phyloP scores from a whole-genome alignment of 2,113 vertebrate genomes.

The Serilophus lunatus region DNA sequence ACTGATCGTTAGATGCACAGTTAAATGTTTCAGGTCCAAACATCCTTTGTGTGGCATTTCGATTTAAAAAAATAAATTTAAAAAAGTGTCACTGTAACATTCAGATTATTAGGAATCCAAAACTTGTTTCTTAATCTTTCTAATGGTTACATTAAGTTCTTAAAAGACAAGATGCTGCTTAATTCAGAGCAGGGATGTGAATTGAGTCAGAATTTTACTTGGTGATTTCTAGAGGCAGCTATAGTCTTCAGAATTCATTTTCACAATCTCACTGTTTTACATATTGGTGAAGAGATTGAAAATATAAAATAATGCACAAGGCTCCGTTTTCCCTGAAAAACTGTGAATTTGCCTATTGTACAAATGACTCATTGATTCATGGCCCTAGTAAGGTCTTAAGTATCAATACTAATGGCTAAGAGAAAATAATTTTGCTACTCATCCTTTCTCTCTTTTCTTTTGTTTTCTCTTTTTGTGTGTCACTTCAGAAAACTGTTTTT shows the following conservation, averaged over 20 bases:
- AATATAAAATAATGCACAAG: neutral
- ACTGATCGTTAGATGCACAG: neutral
- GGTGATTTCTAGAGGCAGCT: neutral
- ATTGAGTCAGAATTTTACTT: neutral
- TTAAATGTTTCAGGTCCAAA: neutral
- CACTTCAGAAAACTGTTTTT: neutral
- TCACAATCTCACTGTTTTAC: neutral
- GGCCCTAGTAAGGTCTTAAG: neutral
- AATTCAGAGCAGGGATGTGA: neutral
- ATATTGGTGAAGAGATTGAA: neutral
- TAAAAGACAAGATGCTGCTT: neutral
- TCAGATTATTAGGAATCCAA: neutral
- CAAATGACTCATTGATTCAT: neutral
- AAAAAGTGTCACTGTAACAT: accelerated
- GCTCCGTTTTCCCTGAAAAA: neutral
- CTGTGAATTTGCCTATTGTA: neutral
- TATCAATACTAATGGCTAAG: neutral
- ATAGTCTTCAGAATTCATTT: neutral
- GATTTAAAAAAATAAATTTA: neutral
- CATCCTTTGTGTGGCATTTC: neutral
- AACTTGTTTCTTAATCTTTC: neutral
- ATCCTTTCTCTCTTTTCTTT: neutral
- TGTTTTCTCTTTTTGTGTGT: neutral
- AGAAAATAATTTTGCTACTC: neutral
- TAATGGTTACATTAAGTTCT: neutral